These are phyloP conservation scores for Yponomeuta cagnagella DNA, from an alignment of 2,888 invertebrate genomes.

Conservation along the genomic window DNA sequence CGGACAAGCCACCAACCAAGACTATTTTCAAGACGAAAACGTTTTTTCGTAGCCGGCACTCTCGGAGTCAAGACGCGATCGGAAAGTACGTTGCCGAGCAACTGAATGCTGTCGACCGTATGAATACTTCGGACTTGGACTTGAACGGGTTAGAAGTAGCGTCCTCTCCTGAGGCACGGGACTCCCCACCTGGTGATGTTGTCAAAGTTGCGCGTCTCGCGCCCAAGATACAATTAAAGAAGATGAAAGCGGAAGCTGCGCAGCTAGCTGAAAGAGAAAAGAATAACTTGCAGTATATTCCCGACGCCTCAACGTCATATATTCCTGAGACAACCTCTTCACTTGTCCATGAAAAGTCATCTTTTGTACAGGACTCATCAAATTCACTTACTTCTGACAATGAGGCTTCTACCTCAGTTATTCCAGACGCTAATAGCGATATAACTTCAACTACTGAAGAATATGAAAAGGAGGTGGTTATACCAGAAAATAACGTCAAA, in stretches of 20 bases:
- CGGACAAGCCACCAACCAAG: conserved; percentile 46
- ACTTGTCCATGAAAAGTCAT: not conserved
- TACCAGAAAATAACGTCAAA: not conserved
- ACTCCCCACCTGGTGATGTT: conserved; percentile 65
- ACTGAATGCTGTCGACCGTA: conserved; percentile 60
- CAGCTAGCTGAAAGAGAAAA: conserved; percentile 49
- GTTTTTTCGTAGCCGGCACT: conserved; percentile 73
- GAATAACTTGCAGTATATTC: conserved; percentile 16
- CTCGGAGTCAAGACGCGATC: conserved; percentile 71
- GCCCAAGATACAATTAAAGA: conserved; percentile 70
- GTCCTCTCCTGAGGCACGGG: conserved; percentile 56
- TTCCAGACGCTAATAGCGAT: not conserved
- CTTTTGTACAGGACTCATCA: not conserved
- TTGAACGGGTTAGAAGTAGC: conserved; percentile 56
- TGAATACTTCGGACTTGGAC: conserved; percentile 58
- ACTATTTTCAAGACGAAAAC: conserved; percentile 74
- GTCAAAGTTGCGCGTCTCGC: conserved; percentile 74
- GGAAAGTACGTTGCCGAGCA: conserved; percentile 72
- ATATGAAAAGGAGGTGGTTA: not conserved
- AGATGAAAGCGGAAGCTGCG: conserved; percentile 67
- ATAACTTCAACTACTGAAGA: not conserved
- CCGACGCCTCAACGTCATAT: not conserved
- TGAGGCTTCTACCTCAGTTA: not conserved
- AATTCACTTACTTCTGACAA: not conserved
- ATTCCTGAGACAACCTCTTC: not conserved